phyloP scores from a whole-genome alignment of 2,888 invertebrate species.

The Hetaerina titia region DNA sequence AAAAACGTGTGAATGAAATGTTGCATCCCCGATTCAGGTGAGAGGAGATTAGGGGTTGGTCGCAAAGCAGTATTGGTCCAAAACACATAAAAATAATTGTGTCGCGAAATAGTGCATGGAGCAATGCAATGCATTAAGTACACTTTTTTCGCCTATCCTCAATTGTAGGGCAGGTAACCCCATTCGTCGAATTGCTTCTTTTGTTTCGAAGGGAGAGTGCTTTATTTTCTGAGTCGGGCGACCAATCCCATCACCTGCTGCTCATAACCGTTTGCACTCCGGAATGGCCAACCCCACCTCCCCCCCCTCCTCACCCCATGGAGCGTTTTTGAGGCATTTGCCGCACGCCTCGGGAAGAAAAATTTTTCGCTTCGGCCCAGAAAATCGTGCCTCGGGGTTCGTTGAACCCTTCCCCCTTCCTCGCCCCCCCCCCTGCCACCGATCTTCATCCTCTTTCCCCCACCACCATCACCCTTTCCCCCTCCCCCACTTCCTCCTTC shows the following conservation, averaged over 20 bases:
- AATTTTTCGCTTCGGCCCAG: conserved; percentile 60
- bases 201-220: background rate
- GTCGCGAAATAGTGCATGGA: background rate
- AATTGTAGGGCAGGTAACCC: background rate
- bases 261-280: background rate
- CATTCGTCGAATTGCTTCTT: background rate
- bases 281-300: background rate
- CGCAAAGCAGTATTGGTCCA: background rate
- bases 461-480: background rate
- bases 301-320: background rate
- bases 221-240: background rate
- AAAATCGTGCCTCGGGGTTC: conserved; percentile 47
- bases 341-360: conserved; percentile 34
- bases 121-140: background rate
- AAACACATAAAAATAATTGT: background rate
- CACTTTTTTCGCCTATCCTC: background rate
- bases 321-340: conserved; percentile 28
- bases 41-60: background rate
- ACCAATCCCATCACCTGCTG: background rate
- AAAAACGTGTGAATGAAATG: background rate
- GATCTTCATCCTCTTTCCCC: background rate
- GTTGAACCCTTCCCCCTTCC: background rate
- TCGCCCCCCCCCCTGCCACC: background rate
- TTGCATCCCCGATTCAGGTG: background rate
- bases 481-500: background rate